These are phyloP conservation scores for Leptosomus discolor DNA, from an alignment of 2,113 vertebrate genomes.

Conservation along the genomic window DNA sequence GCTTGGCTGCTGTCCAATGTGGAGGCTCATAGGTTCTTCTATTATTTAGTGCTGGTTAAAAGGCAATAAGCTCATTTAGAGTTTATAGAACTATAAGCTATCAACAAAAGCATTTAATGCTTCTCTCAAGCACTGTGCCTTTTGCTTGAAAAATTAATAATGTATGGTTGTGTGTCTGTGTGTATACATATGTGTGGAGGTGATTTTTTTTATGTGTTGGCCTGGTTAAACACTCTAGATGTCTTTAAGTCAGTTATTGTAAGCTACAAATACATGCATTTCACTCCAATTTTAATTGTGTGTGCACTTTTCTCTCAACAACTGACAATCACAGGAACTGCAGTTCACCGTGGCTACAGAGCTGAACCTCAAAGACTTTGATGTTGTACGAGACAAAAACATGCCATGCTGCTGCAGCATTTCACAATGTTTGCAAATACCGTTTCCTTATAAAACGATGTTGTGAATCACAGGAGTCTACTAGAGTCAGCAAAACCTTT, in stretches of 20 bases:
- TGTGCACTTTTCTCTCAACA: slow-evolving; percentile 10
- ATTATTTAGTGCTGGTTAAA: slow-evolving; percentile 79
- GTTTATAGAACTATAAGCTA: slow-evolving; percentile 77
- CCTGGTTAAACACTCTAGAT: slow-evolving; percentile 23
- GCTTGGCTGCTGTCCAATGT: slow-evolving; percentile 72
- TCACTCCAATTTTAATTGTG: slow-evolving; percentile 51
- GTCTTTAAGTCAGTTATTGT: slow-evolving; percentile 46
- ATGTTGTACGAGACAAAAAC: not conserved
- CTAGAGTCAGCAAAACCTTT: not conserved
- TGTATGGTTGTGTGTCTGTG: not conserved
- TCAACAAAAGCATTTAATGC: slow-evolving; percentile 73
- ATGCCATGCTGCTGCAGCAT: not conserved
- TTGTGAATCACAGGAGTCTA: not conserved
- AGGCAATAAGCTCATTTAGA: slow-evolving; percentile 79
- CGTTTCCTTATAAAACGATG: not conserved
- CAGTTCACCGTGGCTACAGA: slow-evolving; percentile 44
- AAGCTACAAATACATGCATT: slow-evolving; percentile 50
- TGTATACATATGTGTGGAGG: not conserved
- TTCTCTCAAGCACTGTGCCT: slow-evolving; percentile 59
- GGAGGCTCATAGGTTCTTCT: slow-evolving; percentile 69
- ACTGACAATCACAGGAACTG: not conserved
- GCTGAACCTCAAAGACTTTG: slow-evolving; percentile 36
- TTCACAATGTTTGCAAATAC: slow-evolving; percentile 15
- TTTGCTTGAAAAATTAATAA: slow-evolving; percentile 60
- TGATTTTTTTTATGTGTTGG: not conserved